Conservation (phyloP, 2,797 vertebrate species). For the Danio kyathit region DNA sequence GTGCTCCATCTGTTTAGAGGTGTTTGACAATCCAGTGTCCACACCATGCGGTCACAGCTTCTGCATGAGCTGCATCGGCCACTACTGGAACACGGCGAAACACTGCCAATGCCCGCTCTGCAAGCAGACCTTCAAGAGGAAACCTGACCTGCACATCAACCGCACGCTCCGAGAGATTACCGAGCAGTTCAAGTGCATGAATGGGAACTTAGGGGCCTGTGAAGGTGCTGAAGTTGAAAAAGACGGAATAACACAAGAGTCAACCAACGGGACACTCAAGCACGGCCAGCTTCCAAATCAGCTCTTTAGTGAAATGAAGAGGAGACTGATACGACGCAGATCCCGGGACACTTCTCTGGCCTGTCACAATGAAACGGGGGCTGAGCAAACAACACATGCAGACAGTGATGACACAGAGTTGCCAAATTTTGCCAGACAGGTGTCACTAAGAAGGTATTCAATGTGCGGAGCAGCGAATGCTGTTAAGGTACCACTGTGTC, state of each 20-base stretch:
- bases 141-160: constrained; percentile 80
- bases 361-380: not conserved
- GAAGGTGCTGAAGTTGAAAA: not conserved
- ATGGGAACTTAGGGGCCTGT: not conserved
- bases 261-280: constrained; percentile 39
- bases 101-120: constrained; percentile 80
- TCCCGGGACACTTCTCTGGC: not conserved
- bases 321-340: constrained; percentile 46
- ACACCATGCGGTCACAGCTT: constrained; percentile 87
- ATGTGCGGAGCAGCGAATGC: constrained; percentile 62
- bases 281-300: constrained; percentile 2
- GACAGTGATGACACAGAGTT: not conserved
- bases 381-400: not conserved
- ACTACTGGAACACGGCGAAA: constrained; percentile 75
- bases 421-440: not conserved
- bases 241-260: not conserved
- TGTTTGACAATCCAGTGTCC: constrained; percentile 77
- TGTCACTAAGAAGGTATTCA: constrained; percentile 70
- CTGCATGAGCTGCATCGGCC: constrained; percentile 80
- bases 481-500: constrained; percentile 63
- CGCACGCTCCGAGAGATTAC: constrained; percentile 80
- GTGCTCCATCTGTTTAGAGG: constrained; percentile 81
- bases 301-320: constrained; percentile 63
- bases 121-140: constrained; percentile 71
- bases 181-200: constrained; percentile 75